A percentile compares a stretch with the other conserved stretches of the same genome.
These are phyloP conservation scores for Apis cerana DNA, from an alignment of 1,140 invertebrate species.

Conservation along the genomic window DNA sequence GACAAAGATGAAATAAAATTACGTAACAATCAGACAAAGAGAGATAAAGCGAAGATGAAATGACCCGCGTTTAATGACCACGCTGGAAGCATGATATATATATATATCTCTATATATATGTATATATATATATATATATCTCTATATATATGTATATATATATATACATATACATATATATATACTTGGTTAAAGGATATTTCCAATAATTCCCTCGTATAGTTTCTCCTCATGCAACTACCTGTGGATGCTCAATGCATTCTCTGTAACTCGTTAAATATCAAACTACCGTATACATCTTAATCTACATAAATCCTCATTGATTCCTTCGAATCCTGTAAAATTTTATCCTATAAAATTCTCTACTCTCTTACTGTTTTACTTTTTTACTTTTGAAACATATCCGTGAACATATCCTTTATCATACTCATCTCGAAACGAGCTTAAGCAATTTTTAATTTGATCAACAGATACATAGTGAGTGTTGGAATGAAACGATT, in stretches of 20 bases:
- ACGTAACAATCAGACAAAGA: background rate
- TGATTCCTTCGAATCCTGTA: no score
- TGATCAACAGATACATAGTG: background rate
- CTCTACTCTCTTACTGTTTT: no score
- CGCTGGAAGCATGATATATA: background rate
- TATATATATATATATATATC: no score
- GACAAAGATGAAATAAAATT: constrained; percentile 27
- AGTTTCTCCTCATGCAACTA: constrained; percentile 56
- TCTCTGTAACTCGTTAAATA: background rate
- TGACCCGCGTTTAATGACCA: constrained; percentile 47
- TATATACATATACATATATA: no score
- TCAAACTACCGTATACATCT: background rate
- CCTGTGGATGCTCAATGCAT: constrained; percentile 36
- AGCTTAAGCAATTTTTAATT: background rate
- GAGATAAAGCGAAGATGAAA: constrained; percentile 39
- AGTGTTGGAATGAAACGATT: background rate
- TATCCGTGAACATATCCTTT: background rate
- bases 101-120: no score
- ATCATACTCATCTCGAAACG: no score
- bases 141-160: no score
- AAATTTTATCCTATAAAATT: background rate
- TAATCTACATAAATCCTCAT: background rate
- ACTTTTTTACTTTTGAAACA: no score
- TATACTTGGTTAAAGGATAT: background rate
- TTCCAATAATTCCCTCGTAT: constrained; percentile 10